A percentile compares a stretch with the other conserved stretches of the same genome.
Conservation (phyloP, 1,140 invertebrate genomes). For the Drosophila novamexicana region DNA sequence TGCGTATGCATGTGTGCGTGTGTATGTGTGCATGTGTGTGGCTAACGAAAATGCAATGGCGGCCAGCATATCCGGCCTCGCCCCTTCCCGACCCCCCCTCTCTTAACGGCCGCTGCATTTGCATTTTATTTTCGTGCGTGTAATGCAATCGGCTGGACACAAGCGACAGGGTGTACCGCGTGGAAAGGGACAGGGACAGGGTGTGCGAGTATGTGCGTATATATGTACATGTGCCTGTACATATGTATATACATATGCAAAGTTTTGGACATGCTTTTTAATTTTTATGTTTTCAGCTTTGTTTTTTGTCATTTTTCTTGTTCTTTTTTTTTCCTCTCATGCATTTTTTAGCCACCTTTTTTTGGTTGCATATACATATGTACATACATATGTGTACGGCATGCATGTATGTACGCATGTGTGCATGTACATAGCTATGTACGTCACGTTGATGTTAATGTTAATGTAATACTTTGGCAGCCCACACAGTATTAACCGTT, state of each 20-base stretch:
- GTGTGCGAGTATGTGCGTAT: not conserved
- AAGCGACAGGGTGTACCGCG: conserved; percentile 2
- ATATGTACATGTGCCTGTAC: conserved; percentile 2
- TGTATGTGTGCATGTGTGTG: conserved; percentile 33
- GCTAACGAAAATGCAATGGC: conserved; percentile 77
- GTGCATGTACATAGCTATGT: not conserved
- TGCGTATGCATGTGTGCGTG: not conserved
- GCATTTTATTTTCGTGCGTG: conserved; percentile 79
- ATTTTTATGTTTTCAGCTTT: conserved; percentile 45
- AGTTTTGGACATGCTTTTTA: conserved; percentile 63
- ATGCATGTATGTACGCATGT: conserved; percentile 3
- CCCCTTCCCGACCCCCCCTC: not conserved
- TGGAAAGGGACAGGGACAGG: not conserved
- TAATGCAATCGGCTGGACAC: conserved; percentile 49
- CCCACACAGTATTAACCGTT: conserved; percentile 38
- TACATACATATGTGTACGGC: conserved; percentile 13
- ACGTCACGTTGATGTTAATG: conserved; percentile 42
- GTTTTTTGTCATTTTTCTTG: conserved; percentile 16
- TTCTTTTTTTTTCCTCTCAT: conserved; percentile 39
- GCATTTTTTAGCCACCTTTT: conserved; percentile 41
- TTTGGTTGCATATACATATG: conserved; percentile 40
- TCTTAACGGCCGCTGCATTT: conserved; percentile 48
- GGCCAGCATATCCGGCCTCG: conserved; percentile 42
- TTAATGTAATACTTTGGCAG: conserved; percentile 67
- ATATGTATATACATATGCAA: conserved; percentile 38